Evolutionary conservation across 2,888 invertebrate species (phyloP).

Genomic region (Eledona agricola): DNA sequence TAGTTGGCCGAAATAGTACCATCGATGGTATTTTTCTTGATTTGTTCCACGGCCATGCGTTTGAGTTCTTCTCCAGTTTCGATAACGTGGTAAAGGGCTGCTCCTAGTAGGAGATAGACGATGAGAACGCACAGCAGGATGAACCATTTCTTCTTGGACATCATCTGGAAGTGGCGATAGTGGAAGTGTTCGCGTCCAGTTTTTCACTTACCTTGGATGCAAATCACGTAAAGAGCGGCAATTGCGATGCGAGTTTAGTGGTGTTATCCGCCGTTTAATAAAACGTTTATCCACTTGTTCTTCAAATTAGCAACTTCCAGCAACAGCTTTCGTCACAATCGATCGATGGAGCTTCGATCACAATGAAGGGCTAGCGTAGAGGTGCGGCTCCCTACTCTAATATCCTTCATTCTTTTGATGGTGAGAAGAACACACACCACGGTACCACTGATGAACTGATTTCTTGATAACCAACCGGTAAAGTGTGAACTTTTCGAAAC

Average conservation of each 20-base stretch:
- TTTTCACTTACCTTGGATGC: constrained; percentile 26
- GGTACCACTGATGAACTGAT: constrained; percentile 21
- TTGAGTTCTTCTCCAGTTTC: constrained; percentile 77
- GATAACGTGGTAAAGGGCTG: constrained; percentile 85
- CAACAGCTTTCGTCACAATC: constrained; percentile 17
- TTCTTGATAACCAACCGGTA: constrained; percentile 24
- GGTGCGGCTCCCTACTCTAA: constrained; percentile 24
- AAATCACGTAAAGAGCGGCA: constrained; percentile 29
- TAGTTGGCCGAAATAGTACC: constrained; percentile 42
- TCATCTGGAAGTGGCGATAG: constrained; percentile 36
- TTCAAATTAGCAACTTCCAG: constrained; percentile 20
- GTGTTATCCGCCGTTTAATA: constrained; percentile 22
- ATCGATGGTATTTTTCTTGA: constrained; percentile 43
- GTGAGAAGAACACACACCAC: not conserved
- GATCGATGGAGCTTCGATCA: constrained; percentile 13
- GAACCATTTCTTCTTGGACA: constrained; percentile 55
- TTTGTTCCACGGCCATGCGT: constrained; percentile 66
- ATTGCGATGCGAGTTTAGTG: constrained; percentile 23
- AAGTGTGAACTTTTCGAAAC: constrained; percentile 34
- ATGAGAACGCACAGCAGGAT: constrained; percentile 50
- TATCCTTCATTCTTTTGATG: constrained; percentile 27
- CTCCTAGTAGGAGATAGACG: constrained; percentile 72
- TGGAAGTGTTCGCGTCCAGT: not conserved
- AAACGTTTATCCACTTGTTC: constrained; percentile 29
- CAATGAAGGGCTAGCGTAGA: constrained; percentile 28